phyloP scores from a whole-genome alignment of 2,888 invertebrate genomes.

The Amphipoea lucens region DNA sequence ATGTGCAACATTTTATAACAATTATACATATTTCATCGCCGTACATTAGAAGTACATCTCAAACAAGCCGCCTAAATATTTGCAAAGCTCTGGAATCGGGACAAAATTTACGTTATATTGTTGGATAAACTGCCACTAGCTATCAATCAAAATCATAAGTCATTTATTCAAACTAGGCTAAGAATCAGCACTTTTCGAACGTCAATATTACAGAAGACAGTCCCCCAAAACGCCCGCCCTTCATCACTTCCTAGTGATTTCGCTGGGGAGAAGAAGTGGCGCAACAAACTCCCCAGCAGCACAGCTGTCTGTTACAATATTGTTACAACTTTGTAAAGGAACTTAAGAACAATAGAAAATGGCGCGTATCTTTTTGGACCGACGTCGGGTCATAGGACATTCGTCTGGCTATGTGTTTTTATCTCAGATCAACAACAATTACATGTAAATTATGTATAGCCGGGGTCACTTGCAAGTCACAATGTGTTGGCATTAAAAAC shows the following conservation, averaged over 20 bases:
- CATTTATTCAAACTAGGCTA: too few species aligned
- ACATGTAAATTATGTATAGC: background rate
- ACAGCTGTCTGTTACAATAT: background rate
- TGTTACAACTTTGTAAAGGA: background rate
- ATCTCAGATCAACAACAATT: background rate
- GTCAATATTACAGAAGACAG: too few species aligned
- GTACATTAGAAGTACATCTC: background rate
- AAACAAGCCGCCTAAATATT: constrained; percentile 17
- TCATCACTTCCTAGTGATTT: too few species aligned
- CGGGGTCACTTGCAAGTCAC: background rate
- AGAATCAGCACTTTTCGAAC: too few species aligned
- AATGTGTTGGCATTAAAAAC: background rate
- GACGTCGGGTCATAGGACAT: background rate
- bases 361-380: background rate
- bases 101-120: background rate
- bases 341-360: background rate
- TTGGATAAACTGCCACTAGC: constrained; percentile 7
- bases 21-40: background rate
- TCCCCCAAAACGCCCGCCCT: too few species aligned
- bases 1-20: background rate
- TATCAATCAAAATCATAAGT: background rate
- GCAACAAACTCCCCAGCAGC: too few species aligned
- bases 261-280: too few species aligned
- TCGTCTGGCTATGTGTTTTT: background rate
- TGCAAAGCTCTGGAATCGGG: background rate